Evolutionary conservation across 2,888 invertebrate genomes (phyloP), one percentile per base, ranked within the genome.

Genomic region (Ennomos quercinarius): DNA sequence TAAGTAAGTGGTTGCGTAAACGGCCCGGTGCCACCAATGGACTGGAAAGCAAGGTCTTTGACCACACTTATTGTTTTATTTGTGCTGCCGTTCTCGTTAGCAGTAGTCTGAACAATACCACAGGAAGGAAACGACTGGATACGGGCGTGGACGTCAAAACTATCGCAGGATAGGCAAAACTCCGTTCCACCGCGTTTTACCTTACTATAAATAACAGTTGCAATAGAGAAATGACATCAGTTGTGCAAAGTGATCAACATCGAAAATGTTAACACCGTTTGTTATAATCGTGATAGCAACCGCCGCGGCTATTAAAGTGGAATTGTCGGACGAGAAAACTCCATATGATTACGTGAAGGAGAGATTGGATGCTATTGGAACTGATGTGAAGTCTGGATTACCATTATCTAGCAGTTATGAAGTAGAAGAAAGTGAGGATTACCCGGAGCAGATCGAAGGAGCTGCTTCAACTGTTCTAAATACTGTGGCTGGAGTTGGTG

Each of bases 381-480:
- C 79, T 13, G 89, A 92, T 57, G 62, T 71, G 9, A 83, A 72
- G 61, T 73, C 83, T 61, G 92, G 91, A 72, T 48, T 90, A 63
- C 91, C 91, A 27, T 55, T 90, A 40, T 89, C 94, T 1, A 88
- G 82, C 56, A 93, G 93, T 39, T 94, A 94, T 70, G 94, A 94
- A 82, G 93, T 94, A 40, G 93, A 94, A 77, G 94, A 94, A 83
- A 93, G 93, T 77, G 92, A 87, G 61, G 94, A 94, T 73, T 94
- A 94, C 72, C 94, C 94, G 10, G 92, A 91, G 60, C 77, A 84
- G 17, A 74, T 89, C 5, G 83, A 88, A 72, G 89, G 87, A 74
- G 89, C 91, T n/a, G 91, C 91, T 10, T 90, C 92, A 34, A 68
- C 77, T 34, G 80, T 91, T 63, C 64, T 90, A 42, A 89, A 89